phyloP scores from a whole-genome alignment of 2,888 invertebrate genomes.

The Trichopoda pennipes region DNA sequence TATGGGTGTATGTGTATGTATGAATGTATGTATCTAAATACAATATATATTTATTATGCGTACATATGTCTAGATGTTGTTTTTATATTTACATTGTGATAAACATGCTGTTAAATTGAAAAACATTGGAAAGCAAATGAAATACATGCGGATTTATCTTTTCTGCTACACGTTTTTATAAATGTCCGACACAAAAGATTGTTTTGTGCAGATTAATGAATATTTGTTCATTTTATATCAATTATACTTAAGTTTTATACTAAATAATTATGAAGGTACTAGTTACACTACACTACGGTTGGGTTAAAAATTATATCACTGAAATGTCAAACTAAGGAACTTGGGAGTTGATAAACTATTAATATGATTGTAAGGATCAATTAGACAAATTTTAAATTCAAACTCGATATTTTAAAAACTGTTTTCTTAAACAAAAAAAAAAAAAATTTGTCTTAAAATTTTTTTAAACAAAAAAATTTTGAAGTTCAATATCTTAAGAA shows the following conservation, averaged over 20 bases:
- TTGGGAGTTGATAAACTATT: too few species aligned
- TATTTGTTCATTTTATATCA: background rate
- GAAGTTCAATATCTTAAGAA: too few species aligned
- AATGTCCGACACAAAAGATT: background rate
- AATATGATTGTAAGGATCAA: too few species aligned
- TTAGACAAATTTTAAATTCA: too few species aligned
- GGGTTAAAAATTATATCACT: background rate
- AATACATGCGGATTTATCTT: constrained; percentile 15
- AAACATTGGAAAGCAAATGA: background rate
- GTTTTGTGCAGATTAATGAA: constrained; percentile 3
- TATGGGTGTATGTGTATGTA: background rate
- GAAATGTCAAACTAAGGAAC: too few species aligned
- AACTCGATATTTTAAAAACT: too few species aligned
- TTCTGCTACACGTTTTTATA: background rate
- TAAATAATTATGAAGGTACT: background rate
- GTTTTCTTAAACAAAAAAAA: too few species aligned
- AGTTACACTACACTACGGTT: background rate
- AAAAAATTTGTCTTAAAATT: too few species aligned
- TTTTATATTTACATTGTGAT: constrained; percentile 22
- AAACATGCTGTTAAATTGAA: constrained; percentile 23
- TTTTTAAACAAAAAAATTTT: too few species aligned
- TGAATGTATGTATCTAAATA: background rate
- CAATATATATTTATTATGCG: too few species aligned
- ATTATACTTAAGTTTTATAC: background rate
- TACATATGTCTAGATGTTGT: too few species aligned